phyloP scores from a whole-genome alignment of 2,797 vertebrate genomes.

The Heteromormyrus szaboi region DNA sequence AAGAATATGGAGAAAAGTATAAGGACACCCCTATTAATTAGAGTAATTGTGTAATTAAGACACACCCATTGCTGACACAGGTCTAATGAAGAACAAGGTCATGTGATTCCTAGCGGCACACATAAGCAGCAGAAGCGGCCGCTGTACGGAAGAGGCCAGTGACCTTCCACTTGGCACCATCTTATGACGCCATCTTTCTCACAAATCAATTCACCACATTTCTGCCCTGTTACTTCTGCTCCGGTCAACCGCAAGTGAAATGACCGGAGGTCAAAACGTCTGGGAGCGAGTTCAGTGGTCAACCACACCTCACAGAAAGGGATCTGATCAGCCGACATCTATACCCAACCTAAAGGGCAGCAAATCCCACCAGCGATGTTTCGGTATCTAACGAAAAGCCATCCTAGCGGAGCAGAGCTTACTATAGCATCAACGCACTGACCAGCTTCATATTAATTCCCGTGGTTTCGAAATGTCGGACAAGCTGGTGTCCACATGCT shows the following conservation, averaged over 20 bases:
- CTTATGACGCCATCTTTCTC: neutral
- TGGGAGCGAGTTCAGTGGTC: neutral
- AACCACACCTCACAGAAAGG: neutral
- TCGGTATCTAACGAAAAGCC: neutral
- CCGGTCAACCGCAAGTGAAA: neutral
- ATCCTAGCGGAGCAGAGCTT: neutral
- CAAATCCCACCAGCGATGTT: neutral
- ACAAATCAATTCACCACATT: neutral
- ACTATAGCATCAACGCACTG: neutral
- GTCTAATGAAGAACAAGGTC: neutral
- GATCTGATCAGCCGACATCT: neutral
- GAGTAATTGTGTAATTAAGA: neutral
- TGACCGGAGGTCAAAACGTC: neutral
- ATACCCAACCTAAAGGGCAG: neutral
- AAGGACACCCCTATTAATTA: neutral
- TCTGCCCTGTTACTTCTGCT: neutral
- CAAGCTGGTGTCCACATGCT: neutral
- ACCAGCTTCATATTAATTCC: neutral
- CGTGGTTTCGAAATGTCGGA: neutral
- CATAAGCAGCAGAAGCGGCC: neutral
- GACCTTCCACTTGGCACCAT: neutral
- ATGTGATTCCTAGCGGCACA: neutral
- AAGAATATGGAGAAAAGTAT: neutral
- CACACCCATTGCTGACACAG: neutral
- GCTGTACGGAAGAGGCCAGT: neutral